Evolutionary conservation across 2,113 vertebrate genomes (phyloP).

Genomic region (Thunnus thynnus): DNA sequence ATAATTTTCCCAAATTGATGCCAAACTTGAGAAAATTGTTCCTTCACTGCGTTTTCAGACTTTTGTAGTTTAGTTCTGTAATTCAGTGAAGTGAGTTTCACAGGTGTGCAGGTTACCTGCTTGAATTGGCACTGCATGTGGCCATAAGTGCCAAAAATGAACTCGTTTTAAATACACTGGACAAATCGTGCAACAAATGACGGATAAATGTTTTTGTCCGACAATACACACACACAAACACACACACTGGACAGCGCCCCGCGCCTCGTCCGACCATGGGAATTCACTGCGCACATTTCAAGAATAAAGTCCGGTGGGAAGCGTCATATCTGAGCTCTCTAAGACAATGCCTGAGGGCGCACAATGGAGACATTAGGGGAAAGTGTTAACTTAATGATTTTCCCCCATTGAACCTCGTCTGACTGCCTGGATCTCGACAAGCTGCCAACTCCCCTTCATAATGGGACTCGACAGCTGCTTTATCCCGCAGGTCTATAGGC

Average conservation of each 20-base stretch:
- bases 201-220: conserved; percentile 28
- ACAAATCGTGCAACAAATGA: conserved; percentile 22
- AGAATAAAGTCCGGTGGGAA: conserved; percentile 82
- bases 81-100: not conserved
- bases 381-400: conserved; percentile 96
- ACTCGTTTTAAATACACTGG: not conserved
- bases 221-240: conserved; percentile 17
- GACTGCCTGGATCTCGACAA: conserved; percentile 90
- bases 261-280: conserved; percentile 75
- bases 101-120: not conserved
- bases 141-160: not conserved
- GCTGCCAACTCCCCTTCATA: conserved; percentile 89
- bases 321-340: conserved; percentile 84
- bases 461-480: conserved; percentile 91
- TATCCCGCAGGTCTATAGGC: conserved; percentile 88
- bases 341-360: conserved; percentile 86
- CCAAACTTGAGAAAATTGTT: not conserved
- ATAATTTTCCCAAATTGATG: not conserved
- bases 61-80: not conserved
- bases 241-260: conserved; percentile 53
- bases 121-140: not conserved
- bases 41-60: not conserved
- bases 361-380: conserved; percentile 92
- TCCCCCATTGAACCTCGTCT: conserved; percentile 87
- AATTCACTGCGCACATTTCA: conserved; percentile 76